Percentiles rank a stretch among this genome's conserved stretches.
phyloP scores from a whole-genome alignment of 2,797 vertebrate genomes.

The Danionella dracula region DNA sequence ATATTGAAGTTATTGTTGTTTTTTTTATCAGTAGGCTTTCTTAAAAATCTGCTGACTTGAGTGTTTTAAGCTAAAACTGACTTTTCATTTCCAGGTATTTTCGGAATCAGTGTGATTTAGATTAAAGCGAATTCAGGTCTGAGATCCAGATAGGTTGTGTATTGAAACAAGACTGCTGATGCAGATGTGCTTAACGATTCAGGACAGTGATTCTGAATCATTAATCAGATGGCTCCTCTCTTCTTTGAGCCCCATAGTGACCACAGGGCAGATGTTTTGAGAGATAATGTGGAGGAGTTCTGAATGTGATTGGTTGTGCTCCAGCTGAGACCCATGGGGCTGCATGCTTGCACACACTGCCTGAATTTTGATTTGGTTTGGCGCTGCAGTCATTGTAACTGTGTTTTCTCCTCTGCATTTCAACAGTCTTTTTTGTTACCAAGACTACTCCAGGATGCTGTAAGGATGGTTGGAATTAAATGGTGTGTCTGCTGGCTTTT shows the following conservation, averaged over 20 bases:
- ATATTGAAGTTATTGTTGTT: neutral
- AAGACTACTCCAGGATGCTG: neutral
- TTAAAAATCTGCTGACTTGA: neutral
- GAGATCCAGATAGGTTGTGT: constrained; percentile 1
- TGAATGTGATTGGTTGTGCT: constrained; percentile 32
- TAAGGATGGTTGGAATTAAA: neutral
- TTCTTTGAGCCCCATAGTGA: constrained; percentile 9
- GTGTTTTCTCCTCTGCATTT: neutral
- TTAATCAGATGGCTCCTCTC: constrained; percentile 36
- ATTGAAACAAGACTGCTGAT: constrained; percentile 20
- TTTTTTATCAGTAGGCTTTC: constrained; percentile 2
- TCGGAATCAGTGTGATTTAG: constrained; percentile 24
- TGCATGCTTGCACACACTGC: constrained; percentile 14
- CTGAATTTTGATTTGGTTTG: constrained; percentile 27
- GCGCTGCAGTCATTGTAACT: neutral
- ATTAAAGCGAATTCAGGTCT: constrained; percentile 17
- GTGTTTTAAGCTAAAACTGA: constrained; percentile 20
- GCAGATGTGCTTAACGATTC: constrained; percentile 25
- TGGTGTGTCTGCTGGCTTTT: neutral
- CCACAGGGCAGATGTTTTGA: constrained; percentile 39
- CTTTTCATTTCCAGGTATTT: neutral
- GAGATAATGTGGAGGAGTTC: constrained; percentile 32
- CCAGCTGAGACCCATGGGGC: constrained; percentile 22
- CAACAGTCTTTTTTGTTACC: neutral
- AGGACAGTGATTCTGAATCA: constrained; percentile 33